A percentile compares a stretch with the other conserved stretches of the same genome.
These are phyloP conservation scores for Mylabris sibirica DNA, from an alignment of 2,888 invertebrate genomes.

Conservation along the genomic window DNA sequence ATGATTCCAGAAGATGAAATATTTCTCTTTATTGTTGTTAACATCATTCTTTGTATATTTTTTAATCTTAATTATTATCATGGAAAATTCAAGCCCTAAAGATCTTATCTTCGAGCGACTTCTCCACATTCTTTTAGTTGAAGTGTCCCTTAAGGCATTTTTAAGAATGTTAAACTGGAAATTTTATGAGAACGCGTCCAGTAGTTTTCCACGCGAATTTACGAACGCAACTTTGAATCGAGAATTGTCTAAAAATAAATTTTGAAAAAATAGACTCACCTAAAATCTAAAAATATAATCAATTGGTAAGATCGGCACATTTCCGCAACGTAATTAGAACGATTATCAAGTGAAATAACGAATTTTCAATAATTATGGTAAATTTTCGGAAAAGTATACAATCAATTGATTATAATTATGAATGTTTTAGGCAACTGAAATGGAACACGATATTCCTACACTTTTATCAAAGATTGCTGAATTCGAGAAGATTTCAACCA, in stretches of 20 bases:
- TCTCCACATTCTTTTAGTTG: too few species aligned
- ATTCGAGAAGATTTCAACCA: constrained; percentile 36
- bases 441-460: constrained; percentile 2
- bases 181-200: not conserved
- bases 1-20: too few species aligned
- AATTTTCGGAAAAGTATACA: not conserved
- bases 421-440: constrained; percentile 24
- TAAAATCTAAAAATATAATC: constrained; percentile 47
- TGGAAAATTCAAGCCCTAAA: too few species aligned
- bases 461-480: constrained; percentile 32
- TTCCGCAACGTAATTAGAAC: constrained; percentile 17
- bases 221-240: not conserved
- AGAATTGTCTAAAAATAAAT: constrained; percentile 49
- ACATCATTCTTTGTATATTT: too few species aligned
- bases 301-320: constrained; percentile 19
- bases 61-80: too few species aligned
- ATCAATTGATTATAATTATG: not conserved
- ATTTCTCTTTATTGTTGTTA: too few species aligned
- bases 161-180: not conserved
- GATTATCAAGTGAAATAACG: not conserved
- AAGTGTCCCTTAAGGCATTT: too few species aligned
- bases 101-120: too few species aligned
- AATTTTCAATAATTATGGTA: not conserved
- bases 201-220: not conserved
- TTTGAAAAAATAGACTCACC: constrained; percentile 39